Evolutionary conservation across 2,797 vertebrate genomes (phyloP).

Genomic region (Australoheros facetus): DNA sequence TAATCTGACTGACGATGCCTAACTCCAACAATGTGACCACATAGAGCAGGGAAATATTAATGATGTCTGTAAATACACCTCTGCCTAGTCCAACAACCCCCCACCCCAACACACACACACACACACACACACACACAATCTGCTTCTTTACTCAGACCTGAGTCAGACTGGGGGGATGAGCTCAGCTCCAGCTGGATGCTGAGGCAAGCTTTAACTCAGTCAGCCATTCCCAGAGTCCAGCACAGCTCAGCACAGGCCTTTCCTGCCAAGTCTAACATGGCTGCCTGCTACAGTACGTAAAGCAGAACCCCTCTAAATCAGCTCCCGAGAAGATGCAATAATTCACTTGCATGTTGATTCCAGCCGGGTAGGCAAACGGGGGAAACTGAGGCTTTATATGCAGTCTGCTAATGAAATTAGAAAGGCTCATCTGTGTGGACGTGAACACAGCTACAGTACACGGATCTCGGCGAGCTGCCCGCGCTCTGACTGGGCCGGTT

Average conservation of each 20-base stretch:
- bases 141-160: constrained; percentile 75
- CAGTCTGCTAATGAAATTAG: constrained; percentile 77
- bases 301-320: constrained; percentile 63
- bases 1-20: constrained; percentile 55
- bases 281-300: constrained; percentile 51
- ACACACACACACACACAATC: constrained; percentile 57
- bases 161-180: constrained; percentile 64
- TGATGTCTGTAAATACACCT: constrained; percentile 67
- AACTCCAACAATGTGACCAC: constrained; percentile 67
- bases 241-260: constrained; percentile 27
- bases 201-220: constrained; percentile 69
- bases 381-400: constrained; percentile 29
- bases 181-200: constrained; percentile 77
- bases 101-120: constrained; percentile 11
- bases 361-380: constrained; percentile 33
- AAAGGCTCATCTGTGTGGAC: constrained; percentile 58
- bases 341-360: constrained; percentile 58
- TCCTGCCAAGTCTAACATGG: constrained; percentile 53
- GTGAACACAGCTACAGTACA: constrained; percentile 35
- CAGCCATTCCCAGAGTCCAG: constrained; percentile 36
- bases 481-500: constrained; percentile 44
- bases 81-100: constrained; percentile 25
- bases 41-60: constrained; percentile 63
- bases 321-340: constrained; percentile 48
- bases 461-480: constrained; percentile 39